Evolutionary conservation across 1,140 invertebrate species (phyloP), one percentile per base, ranked within the genome.

Genomic region (Drosophila serrata): DNA sequence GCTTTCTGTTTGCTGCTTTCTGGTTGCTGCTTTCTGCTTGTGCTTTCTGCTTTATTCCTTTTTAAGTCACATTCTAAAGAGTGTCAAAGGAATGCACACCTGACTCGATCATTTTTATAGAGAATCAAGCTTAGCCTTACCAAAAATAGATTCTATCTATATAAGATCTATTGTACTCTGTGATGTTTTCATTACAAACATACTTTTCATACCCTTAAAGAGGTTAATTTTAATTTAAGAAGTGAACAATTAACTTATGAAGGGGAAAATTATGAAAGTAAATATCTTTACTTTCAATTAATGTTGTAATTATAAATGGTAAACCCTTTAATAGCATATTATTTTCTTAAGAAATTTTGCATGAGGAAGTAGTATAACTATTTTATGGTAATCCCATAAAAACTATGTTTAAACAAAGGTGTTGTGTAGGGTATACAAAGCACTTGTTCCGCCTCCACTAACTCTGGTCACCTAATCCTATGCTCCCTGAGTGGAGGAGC

Each of bases 41-140:
- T n/a, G 15, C 15, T 35, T 35, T 58, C 9, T 35, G 11, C 17
- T 27, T 45, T 24, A 3, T 24, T 12, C 8, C 46, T 15, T 37
- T 53, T 53, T 35, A 12, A 8, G 65, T 22, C 17, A 22, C 35
- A 49, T 72, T 72, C 68, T 37, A 22, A 22, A 19, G 40, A 70
- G 68, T 70, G 65, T 70, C 65, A 72, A 70, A 27, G 67, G 60
- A 46, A 48, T 68, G 40, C n/a, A 22, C 65, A 48, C 37, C 51
- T 58, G 65, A 24, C 43, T 48, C 1, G 27, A 17, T 48, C 5
- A 39, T 33, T 37, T 58, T 35, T 70, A 63, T n/a, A 9, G n/a
- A 70, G 65, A 72, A 70, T 70, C 24, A 8, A 58, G 64, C 42
- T 69, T 19, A 37, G 15, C 15, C 48, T 5, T 29, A 45, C 39